Evolutionary conservation across 1,140 invertebrate species (phyloP), one percentile per base, ranked within the genome.

Genomic region (Andricus grossulariae): DNA sequence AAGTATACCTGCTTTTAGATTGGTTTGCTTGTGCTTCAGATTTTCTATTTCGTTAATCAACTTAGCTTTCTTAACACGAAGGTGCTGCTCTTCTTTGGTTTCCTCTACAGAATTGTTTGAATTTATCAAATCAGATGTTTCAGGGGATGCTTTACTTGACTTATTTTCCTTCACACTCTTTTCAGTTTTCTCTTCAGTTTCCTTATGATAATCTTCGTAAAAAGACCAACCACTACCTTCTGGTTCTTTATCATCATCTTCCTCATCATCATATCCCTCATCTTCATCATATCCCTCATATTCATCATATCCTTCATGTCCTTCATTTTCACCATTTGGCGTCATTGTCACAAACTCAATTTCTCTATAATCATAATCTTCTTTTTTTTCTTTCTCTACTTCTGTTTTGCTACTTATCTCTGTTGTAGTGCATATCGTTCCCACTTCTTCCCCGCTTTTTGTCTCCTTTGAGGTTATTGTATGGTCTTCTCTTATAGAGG

Each of bases 261-360:
- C n/a, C 39, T 66, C 25, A 39, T 66, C 60, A n/a, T 66, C 13
- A 66, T 13, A 66, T 45, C 39, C 39, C 3, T 45, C 15, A 39
- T 60, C 11, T 60, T 32, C 25, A 60, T 60, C 5, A 32, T 32
- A 16, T 13, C 16, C 57, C 11, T 1, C 1, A 15, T 12, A 25
- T 15, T 60, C 57, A 25, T 21, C 12, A 32, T 21, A 25, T 73
- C 18, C 66, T 71, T 76, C 45, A 73, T 77, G 54, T 75, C 71
- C 60, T 74, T 71, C 10, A 72, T 50, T 50, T 76, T 57, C 66
- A 73, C n/a, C 25, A 72, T 16, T 72, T 74, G 7, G 8, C 25
- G 73, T 82, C 72, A 54, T 75, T 60, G 21, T 82, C 18, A 19
- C 57, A 60, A n/a, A 16, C 45, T 79, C 73, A 25, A 21, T 50